A percentile compares a stretch with the other conserved stretches of the same genome.
Conservation (phyloP, 1,140 invertebrate genomes). For the Mya arenaria region DNA sequence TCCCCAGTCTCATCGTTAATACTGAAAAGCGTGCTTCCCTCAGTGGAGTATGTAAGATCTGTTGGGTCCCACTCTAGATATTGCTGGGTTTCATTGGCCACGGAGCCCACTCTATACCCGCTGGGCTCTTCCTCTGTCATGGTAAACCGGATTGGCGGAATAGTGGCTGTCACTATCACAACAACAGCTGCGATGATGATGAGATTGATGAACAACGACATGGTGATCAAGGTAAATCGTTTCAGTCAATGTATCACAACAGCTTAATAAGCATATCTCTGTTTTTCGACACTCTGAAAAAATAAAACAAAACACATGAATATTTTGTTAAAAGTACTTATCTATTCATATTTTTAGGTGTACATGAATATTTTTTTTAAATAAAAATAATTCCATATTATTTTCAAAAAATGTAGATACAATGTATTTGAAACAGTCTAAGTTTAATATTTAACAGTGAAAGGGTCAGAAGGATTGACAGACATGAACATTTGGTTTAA, state of each 20-base stretch:
- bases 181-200: background rate
- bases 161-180: background rate
- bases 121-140: slow-evolving; percentile 33
- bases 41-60: slow-evolving; percentile 2
- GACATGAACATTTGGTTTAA: too few relatives aligned
- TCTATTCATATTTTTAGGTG: too few relatives aligned
- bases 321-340: background rate
- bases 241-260: background rate
- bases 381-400: too few relatives aligned
- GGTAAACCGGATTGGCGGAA: slow-evolving; percentile 28
- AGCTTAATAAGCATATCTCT: background rate
- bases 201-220: slow-evolving; percentile 14
- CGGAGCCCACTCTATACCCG: slow-evolving; percentile 29
- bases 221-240: slow-evolving; percentile 1
- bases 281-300: slow-evolving; percentile 18
- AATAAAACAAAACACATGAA: background rate
- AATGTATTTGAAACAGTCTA: too few relatives aligned
- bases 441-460: too few relatives aligned
- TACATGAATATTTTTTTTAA: too few relatives aligned
- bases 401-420: too few relatives aligned
- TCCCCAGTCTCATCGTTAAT: slow-evolving; percentile 46
- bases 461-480: too few relatives aligned
- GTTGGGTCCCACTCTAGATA: background rate
- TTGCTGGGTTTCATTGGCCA: slow-evolving; percentile 5
- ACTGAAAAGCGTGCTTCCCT: slow-evolving; percentile 32